Evolutionary conservation across 2,888 invertebrate genomes (phyloP).

Genomic region (Athalia cordata): DNA sequence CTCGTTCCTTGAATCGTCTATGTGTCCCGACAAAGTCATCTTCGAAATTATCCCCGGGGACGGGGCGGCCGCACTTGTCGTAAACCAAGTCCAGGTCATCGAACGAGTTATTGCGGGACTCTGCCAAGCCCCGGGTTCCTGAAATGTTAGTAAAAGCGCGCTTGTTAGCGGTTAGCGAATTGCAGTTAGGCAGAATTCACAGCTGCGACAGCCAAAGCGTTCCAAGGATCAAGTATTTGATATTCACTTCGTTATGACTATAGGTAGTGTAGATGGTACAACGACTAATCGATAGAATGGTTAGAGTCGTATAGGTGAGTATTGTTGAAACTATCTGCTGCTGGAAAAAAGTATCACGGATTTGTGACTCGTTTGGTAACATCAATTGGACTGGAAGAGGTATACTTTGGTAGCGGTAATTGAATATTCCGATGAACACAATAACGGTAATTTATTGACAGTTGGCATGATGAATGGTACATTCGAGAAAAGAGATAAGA

Average conservation of each 20-base stretch:
- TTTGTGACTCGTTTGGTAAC: not conserved
- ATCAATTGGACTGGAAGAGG: conserved; percentile 1
- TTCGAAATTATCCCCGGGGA: conserved; percentile 60
- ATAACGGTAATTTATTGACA: conserved; percentile 40
- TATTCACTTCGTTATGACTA: not conserved
- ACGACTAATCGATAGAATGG: not conserved
- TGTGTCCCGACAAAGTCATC: conserved; percentile 64
- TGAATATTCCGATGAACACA: conserved; percentile 18
- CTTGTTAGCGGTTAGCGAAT: conserved; percentile 38
- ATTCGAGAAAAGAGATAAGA: conserved; percentile 14
- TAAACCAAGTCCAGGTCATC: conserved; percentile 64
- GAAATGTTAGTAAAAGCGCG: conserved; percentile 55
- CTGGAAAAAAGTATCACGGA: not conserved
- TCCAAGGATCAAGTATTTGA: conserved; percentile 13
- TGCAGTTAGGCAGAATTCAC: conserved; percentile 7
- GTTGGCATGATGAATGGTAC: conserved; percentile 11
- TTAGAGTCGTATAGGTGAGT: conserved; percentile 20
- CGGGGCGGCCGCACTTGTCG: conserved; percentile 58
- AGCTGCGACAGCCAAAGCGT: conserved; percentile 6
- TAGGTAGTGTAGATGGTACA: not conserved
- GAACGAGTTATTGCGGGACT: conserved; percentile 56
- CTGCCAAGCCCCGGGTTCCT: conserved; percentile 67
- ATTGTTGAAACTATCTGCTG: conserved; percentile 1
- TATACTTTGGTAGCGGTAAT: not conserved
- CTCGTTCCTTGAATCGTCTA: conserved; percentile 67